Percentiles rank a stretch among this genome's conserved stretches.
These are phyloP conservation scores for Nymphalis urticae DNA, from an alignment of 2,888 invertebrate species.

Conservation along the genomic window DNA sequence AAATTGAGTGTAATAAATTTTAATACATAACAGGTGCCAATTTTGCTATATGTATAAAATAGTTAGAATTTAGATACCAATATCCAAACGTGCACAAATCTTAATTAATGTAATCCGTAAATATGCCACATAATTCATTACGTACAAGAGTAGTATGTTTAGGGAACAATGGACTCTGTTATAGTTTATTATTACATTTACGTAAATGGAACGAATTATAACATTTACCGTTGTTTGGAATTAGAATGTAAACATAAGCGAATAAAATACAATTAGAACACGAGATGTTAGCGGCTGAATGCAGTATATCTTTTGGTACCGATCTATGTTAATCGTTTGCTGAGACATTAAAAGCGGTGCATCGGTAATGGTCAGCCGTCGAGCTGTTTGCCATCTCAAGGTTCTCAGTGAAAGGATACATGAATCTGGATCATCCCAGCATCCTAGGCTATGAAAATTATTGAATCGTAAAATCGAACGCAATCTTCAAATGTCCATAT, in stretches of 20 bases:
- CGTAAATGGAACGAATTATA: conserved; percentile 29
- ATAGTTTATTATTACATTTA: conserved; percentile 28
- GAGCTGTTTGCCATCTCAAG: conserved; percentile 65
- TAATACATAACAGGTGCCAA: conserved; percentile 8
- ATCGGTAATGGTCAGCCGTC: conserved; percentile 72
- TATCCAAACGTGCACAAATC: conserved; percentile 28
- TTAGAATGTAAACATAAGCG: conserved; percentile 48
- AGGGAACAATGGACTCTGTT: conserved; percentile 33
- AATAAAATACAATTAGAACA: conserved; percentile 55
- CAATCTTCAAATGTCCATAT: conserved; percentile 48
- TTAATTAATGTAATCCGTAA: conserved; percentile 36
- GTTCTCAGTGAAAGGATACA: conserved; percentile 76
- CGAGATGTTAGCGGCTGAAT: conserved; percentile 50
- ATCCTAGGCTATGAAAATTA: conserved; percentile 40
- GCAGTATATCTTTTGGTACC: conserved; percentile 66
- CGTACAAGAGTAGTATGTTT: conserved; percentile 29
- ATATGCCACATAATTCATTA: conserved; percentile 35
- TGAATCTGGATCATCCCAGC: conserved; percentile 78
- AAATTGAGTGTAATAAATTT: conserved; percentile 12
- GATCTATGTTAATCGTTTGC: conserved; percentile 73
- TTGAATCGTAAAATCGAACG: conserved; percentile 32
- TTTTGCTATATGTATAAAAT: not conserved
- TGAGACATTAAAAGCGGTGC: conserved; percentile 71
- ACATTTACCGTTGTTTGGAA: conserved; percentile 26
- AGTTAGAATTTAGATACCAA: conserved; percentile 10